Percentiles rank a stretch among this genome's conserved stretches.
Conservation (phyloP, 2,797 vertebrate species). For the Hipposideros larvatus region DNA sequence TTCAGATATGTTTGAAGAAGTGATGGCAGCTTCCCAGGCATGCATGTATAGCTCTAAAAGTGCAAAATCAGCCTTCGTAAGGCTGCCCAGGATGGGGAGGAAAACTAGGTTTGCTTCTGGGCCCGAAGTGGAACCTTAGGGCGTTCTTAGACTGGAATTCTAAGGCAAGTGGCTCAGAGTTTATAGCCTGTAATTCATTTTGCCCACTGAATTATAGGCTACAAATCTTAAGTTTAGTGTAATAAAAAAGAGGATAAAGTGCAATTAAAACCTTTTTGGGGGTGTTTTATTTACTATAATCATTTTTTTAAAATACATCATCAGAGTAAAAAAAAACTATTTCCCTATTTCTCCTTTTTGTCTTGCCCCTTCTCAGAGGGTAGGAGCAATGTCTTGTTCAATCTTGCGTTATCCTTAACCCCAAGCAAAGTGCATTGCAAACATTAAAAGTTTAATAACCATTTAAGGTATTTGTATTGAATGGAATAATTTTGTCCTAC, state of each 20-base stretch:
- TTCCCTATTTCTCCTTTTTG: not conserved
- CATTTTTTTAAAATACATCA: not conserved
- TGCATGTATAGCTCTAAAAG: not conserved
- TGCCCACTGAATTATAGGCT: not conserved
- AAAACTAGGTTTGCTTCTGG: constrained; percentile 37
- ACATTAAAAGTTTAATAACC: not conserved
- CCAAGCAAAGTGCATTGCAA: not conserved
- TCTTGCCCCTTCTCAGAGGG: not conserved
- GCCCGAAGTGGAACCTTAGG: not conserved
- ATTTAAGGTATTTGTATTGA: constrained; percentile 6
- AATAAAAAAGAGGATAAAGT: not conserved
- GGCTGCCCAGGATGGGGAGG: not conserved
- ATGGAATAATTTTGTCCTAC: not conserved
- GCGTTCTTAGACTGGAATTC: not conserved
- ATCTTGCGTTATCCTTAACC: not conserved
- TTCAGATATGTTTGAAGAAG: not conserved
- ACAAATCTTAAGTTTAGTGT: constrained; percentile 20
- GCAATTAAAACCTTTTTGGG: not conserved
- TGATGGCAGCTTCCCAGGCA: not conserved
- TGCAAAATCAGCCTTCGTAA: not conserved
- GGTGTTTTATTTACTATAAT: constrained; percentile 1
- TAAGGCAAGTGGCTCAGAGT: not conserved
- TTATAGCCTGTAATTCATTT: not conserved
- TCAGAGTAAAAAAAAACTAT: not conserved
- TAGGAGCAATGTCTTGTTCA: not conserved